A percentile compares a stretch with the other conserved stretches of the same genome.
Evolutionary conservation across 2,888 invertebrate species (phyloP).

Genomic region (Neoascia interrupta): DNA sequence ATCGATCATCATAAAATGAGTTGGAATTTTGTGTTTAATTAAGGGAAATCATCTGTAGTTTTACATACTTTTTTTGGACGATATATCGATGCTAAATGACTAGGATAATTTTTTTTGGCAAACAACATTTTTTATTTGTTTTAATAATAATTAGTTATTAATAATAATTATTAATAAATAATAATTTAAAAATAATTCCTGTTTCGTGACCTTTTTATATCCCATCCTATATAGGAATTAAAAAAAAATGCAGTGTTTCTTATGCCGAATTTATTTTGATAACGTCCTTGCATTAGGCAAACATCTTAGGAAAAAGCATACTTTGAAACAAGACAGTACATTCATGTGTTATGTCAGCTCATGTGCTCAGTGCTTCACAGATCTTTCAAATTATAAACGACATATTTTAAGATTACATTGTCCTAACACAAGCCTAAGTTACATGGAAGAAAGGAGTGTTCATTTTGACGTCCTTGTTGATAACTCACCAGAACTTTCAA

Average conservation of each 20-base stretch:
- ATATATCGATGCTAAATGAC: too few relatives aligned
- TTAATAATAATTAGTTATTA: not conserved
- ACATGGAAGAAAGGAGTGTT: not conserved
- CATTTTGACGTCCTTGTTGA: not conserved
- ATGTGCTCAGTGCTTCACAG: conserved; percentile 28
- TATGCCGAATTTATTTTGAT: conserved; percentile 12
- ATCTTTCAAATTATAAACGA: conserved; percentile 32
- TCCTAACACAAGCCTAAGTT: conserved; percentile 11
- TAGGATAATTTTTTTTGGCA: too few relatives aligned
- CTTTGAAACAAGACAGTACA: conserved; percentile 23
- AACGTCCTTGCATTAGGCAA: conserved; percentile 26
- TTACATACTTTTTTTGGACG: too few relatives aligned
- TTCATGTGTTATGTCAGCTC: conserved; percentile 27
- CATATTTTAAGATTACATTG: conserved; percentile 24
- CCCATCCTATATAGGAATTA: too few relatives aligned
- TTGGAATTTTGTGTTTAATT: too few relatives aligned
- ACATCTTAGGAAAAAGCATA: conserved; percentile 25
- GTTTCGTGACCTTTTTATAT: too few relatives aligned
- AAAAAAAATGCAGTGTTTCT: not conserved
- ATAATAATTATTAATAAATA: not conserved
- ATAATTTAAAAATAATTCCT: not conserved
- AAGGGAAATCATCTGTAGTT: too few relatives aligned
- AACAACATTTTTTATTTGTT: not conserved
- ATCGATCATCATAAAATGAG: too few relatives aligned
- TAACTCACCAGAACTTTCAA: not conserved